These are phyloP conservation scores for Falco concolor DNA, from an alignment of 2,797 vertebrate species.

Conservation along the genomic window DNA sequence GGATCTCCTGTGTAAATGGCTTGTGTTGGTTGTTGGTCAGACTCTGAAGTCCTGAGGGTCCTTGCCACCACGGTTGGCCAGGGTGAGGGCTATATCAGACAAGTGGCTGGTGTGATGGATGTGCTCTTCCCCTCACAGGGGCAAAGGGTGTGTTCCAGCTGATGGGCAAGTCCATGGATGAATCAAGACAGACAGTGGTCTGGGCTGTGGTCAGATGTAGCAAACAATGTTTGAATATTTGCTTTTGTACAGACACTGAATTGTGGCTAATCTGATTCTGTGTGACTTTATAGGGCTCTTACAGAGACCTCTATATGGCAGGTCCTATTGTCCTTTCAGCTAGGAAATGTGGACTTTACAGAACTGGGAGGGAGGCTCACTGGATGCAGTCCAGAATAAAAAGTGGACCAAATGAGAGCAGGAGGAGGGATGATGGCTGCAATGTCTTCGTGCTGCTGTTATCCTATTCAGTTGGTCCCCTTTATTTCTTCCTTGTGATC, in stretches of 20 bases:
- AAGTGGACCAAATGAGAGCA: neutral
- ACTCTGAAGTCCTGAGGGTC: neutral
- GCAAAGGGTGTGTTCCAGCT: neutral
- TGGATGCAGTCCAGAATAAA: neutral
- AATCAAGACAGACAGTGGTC: neutral
- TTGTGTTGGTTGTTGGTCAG: accelerated
- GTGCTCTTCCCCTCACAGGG: neutral
- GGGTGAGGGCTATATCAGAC: neutral
- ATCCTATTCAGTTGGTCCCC: neutral
- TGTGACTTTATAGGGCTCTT: neutral
- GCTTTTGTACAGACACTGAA: neutral
- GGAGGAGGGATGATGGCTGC: neutral
- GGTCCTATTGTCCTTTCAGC: neutral
- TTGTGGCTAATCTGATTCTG: neutral
- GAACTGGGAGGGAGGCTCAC: neutral
- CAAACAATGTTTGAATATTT: neutral
- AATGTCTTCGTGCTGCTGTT: neutral
- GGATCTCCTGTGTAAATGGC: neutral
- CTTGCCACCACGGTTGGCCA: neutral
- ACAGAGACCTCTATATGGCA: neutral
- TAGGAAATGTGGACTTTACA: neutral
- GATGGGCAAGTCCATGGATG: neutral
- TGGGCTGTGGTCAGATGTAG: neutral
- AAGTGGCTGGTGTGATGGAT: neutral
- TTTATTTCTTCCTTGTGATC: neutral